phyloP scores from a whole-genome alignment of 2,797 vertebrate genomes.

The Euphonia xanthogaster region DNA sequence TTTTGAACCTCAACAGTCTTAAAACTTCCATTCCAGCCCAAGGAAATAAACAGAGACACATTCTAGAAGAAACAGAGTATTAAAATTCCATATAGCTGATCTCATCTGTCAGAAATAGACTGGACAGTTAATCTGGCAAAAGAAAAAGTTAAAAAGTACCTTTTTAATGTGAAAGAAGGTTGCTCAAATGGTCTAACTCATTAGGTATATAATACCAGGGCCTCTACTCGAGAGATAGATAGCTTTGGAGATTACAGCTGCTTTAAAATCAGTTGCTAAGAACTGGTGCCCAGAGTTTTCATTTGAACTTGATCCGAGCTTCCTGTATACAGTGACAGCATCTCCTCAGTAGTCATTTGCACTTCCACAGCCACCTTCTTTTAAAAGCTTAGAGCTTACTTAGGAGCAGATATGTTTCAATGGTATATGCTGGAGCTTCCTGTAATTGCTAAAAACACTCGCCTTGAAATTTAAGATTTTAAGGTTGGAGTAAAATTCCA shows the following conservation, averaged over 20 bases:
- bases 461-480: constrained; percentile 63
- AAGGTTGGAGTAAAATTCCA: constrained; percentile 19
- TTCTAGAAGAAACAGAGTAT: neutral
- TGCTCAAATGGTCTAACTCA: constrained; percentile 29
- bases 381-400: constrained; percentile 38
- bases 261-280: constrained; percentile 62
- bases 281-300: constrained; percentile 46
- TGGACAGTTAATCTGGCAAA: constrained; percentile 3
- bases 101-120: constrained; percentile 33
- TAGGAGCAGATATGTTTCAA: constrained; percentile 52
- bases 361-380: constrained; percentile 49
- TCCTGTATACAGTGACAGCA: constrained; percentile 65
- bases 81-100: constrained; percentile 24
- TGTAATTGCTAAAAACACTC: constrained; percentile 44
- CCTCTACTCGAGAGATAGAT: constrained; percentile 44
- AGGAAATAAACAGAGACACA: neutral
- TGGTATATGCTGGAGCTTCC: constrained; percentile 19
- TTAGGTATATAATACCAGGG: constrained; percentile 58
- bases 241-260: constrained; percentile 61
- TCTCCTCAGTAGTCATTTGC: constrained; percentile 28
- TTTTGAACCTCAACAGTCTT: neutral
- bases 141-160: constrained; percentile 5
- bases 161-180: constrained; percentile 30
- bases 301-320: constrained; percentile 68
- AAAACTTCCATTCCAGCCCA: neutral